phyloP scores from a whole-genome alignment of 2,888 invertebrate genomes.

The Holacanthella duospinosa region DNA sequence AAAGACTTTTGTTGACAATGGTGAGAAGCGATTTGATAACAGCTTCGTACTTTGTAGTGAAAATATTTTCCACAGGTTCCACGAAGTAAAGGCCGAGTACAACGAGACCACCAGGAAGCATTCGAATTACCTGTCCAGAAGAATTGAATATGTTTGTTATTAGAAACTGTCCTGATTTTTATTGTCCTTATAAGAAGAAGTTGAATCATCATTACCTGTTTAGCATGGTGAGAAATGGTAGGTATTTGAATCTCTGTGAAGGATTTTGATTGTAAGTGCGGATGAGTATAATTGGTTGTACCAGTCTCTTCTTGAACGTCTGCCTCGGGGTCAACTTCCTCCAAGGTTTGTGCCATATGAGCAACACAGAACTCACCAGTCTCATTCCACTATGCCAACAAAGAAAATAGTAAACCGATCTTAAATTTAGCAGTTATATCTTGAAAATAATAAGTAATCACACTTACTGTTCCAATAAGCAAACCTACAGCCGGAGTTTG shows the following conservation, averaged over 20 bases:
- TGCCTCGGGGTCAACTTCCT: slow-evolving; percentile 16
- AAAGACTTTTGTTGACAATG: slow-evolving; percentile 46
- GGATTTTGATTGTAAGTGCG: background rate
- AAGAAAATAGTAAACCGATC: background rate
- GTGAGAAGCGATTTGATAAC: slow-evolving; percentile 51
- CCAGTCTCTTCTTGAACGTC: background rate
- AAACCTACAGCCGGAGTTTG: slow-evolving; percentile 26
- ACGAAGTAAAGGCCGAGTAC: slow-evolving; percentile 72
- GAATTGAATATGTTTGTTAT: too few species aligned
- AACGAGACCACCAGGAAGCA: slow-evolving; percentile 82
- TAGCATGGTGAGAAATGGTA: slow-evolving; percentile 28
- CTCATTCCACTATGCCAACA: background rate
- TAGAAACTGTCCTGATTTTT: background rate
- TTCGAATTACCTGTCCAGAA: slow-evolving; percentile 66
- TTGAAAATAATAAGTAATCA: background rate
- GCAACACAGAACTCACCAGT: slow-evolving; percentile 16
- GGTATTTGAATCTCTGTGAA: slow-evolving; percentile 8
- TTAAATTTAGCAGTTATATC: background rate
- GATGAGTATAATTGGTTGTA: background rate
- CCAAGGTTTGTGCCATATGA: slow-evolving; percentile 30
- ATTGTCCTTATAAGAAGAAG: too few species aligned
- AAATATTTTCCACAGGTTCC: slow-evolving; percentile 44
- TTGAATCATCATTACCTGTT: slow-evolving; percentile 4
- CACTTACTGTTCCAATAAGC: slow-evolving; percentile 33
- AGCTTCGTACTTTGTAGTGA: slow-evolving; percentile 50